phyloP scores from a whole-genome alignment of 2,888 invertebrate species.

The Pollenia angustigena region DNA sequence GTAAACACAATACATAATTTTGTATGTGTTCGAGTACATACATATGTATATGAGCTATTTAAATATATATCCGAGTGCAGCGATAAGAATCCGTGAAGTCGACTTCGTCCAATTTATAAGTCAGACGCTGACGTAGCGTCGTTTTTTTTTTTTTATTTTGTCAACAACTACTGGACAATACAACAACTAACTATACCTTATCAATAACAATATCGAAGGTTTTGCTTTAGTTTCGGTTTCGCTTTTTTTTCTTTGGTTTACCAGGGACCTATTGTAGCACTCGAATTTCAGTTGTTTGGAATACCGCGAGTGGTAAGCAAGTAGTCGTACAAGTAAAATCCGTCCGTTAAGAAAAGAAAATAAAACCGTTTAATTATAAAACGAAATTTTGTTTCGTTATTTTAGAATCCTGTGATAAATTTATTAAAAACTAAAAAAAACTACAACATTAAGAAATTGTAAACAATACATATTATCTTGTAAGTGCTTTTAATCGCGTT shows the following conservation, averaged over 20 bases:
- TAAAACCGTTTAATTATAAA: neutral
- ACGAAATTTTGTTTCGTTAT: conserved; percentile 3
- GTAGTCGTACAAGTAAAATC: conserved; percentile 40
- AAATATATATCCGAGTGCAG: conserved; percentile 40
- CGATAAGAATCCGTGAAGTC: conserved; percentile 65
- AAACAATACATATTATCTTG: conserved; percentile 13
- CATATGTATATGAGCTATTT: neutral
- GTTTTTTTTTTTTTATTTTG: neutral
- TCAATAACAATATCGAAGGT: conserved; percentile 54
- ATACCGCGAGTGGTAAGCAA: conserved; percentile 57
- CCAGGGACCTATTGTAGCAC: conserved; percentile 49
- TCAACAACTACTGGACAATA: conserved; percentile 50
- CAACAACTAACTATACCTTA: conserved; percentile 11
- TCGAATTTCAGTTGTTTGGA: conserved; percentile 58
- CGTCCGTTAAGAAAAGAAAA: conserved; percentile 35
- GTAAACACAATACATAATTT: neutral
- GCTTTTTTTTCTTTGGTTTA: conserved; percentile 42
- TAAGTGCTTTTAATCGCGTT: conserved; percentile 51
- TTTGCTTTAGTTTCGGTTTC: conserved; percentile 36
- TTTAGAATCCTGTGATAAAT: conserved; percentile 62
- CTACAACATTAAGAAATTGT: neutral
- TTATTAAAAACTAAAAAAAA: conserved; percentile 26
- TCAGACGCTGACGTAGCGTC: conserved; percentile 40
- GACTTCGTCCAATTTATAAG: conserved; percentile 66
- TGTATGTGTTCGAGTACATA: neutral